A percentile compares a stretch with the other conserved stretches of the same genome.
These are phyloP conservation scores for Ptychoptera albimana DNA, from an alignment of 2,888 invertebrate species.

Conservation along the genomic window DNA sequence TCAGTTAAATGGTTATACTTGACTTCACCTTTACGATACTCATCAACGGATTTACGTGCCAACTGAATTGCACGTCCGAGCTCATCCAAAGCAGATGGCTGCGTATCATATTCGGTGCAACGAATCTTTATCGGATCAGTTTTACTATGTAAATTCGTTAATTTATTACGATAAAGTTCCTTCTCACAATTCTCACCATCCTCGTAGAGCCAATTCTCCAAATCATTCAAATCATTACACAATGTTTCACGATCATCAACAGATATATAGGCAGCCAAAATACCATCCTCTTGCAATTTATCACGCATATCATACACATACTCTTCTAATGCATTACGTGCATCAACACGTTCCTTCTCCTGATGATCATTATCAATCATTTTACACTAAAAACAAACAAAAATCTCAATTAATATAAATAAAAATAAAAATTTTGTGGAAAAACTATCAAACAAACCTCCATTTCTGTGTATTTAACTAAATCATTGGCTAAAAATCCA, in stretches of 20 bases:
- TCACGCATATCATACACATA: constrained; percentile 94
- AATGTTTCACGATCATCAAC: constrained; percentile 49
- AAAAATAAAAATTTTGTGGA: constrained; percentile 4
- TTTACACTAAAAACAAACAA: constrained; percentile 37
- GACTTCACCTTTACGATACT: constrained; percentile 50
- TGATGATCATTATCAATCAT: constrained; percentile 76
- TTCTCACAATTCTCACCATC: constrained; percentile 84
- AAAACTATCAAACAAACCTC: constrained; percentile 39
- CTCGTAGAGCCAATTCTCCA: constrained; percentile 96
- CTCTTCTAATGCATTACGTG: constrained; percentile 93
- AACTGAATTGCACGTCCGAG: constrained; percentile 60
- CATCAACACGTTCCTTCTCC: constrained; percentile 90
- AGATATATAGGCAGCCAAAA: constrained; percentile 57
- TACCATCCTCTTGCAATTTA: constrained; percentile 62
- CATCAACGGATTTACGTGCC: constrained; percentile 64
- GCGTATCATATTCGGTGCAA: constrained; percentile 61
- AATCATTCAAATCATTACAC: constrained; percentile 54
- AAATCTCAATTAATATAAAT: not conserved
- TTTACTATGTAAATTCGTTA: constrained; percentile 46
- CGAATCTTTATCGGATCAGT: constrained; percentile 84
- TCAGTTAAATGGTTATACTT: constrained; percentile 68
- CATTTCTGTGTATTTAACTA: constrained; percentile 60
- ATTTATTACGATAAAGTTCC: constrained; percentile 45
- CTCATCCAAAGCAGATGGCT: constrained; percentile 67
- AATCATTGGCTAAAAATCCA: constrained; percentile 51